phyloP scores from a whole-genome alignment of 2,888 invertebrate genomes.

The Nesidiocoris tenuis region DNA sequence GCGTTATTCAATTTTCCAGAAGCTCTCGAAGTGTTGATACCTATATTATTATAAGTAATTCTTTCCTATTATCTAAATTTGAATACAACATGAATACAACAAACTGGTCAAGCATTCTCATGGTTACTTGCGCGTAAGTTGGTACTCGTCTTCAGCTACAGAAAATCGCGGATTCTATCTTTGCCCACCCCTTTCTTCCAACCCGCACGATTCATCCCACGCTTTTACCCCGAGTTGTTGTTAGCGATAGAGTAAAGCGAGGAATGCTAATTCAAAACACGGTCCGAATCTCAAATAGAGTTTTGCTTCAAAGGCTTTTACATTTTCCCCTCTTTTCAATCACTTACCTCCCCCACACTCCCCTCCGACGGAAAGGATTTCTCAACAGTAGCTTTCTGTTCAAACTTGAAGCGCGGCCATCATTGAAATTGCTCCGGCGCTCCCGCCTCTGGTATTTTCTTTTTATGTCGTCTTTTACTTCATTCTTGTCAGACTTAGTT shows the following conservation, averaged over 20 bases:
- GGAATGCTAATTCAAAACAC: slow-evolving; percentile 48
- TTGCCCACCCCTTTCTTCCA: not conserved
- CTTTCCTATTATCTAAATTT: too few species aligned
- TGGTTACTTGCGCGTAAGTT: too few species aligned
- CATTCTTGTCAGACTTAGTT: not conserved
- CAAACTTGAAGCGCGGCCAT: slow-evolving; percentile 24
- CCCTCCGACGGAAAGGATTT: not conserved
- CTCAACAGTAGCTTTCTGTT: not conserved
- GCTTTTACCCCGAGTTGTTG: not conserved
- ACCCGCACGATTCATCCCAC: not conserved
- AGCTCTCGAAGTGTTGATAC: too few species aligned
- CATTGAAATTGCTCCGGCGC: slow-evolving; percentile 39
- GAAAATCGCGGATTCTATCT: not conserved
- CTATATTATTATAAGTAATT: too few species aligned
- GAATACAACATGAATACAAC: too few species aligned
- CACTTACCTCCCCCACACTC: slow-evolving; percentile 28
- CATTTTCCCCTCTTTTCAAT: slow-evolving; percentile 31
- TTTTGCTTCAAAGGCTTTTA: slow-evolving; percentile 38
- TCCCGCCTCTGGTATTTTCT: slow-evolving; percentile 14
- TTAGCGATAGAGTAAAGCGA: slow-evolving; percentile 13
- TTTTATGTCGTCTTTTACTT: not conserved
- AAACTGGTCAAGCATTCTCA: too few species aligned
- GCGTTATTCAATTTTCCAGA: too few species aligned
- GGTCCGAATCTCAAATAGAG: slow-evolving; percentile 46
- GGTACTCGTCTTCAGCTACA: too few species aligned